Percentiles rank a stretch among this genome's conserved stretches.
phyloP scores from a whole-genome alignment of 1,140 invertebrate genomes.

The Drusus annulatus region DNA sequence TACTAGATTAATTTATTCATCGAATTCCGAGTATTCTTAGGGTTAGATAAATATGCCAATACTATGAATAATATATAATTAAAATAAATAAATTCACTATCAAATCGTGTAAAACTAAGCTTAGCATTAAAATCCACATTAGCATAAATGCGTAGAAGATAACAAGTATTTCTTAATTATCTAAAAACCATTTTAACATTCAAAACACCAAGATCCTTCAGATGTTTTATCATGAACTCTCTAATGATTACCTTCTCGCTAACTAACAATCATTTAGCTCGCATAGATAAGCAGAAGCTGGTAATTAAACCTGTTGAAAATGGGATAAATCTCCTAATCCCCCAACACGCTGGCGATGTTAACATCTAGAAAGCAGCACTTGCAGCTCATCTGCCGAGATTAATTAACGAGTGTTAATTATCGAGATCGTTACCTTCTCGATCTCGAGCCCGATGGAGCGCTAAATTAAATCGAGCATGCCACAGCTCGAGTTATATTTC shows the following conservation, averaged over 20 bases:
- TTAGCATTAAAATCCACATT: too few species aligned
- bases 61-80: too few species aligned
- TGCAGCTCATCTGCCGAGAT: constrained; percentile 42
- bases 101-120: too few species aligned
- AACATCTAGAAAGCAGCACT: constrained; percentile 26
- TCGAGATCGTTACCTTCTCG: constrained; percentile 48
- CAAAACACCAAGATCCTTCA: too few species aligned
- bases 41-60: too few species aligned
- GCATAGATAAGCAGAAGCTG: not conserved
- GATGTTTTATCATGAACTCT: not conserved
- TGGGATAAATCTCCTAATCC: not conserved
- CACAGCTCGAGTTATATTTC: constrained; percentile 45
- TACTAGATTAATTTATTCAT: too few species aligned
- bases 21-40: too few species aligned
- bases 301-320: constrained; percentile 2
- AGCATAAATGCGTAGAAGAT: too few species aligned
- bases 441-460: constrained; percentile 57
- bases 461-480: constrained; percentile 55
- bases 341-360: constrained; percentile 1
- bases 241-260: not conserved
- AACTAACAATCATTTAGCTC: not conserved
- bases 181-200: too few species aligned
- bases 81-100: too few species aligned
- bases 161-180: too few species aligned
- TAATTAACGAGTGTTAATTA: constrained; percentile 49